Percentiles rank a stretch among this genome's conserved stretches.
Conservation (phyloP, 2,113 vertebrate genomes). For the Sterrhoptilus dennistouni region DNA sequence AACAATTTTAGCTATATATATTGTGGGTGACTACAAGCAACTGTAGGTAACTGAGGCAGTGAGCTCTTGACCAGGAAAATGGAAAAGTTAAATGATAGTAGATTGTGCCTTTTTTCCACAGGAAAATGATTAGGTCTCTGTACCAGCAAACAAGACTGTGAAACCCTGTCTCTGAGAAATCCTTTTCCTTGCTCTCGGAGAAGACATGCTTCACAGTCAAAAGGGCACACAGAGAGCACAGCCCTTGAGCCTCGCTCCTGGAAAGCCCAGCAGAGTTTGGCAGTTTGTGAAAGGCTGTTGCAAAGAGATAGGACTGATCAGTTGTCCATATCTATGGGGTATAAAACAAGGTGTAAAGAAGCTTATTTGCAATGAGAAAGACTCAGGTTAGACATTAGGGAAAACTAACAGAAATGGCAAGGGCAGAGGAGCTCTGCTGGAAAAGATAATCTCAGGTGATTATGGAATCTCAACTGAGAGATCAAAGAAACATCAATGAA, state of each 20-base stretch:
- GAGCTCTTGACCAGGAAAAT: neutral
- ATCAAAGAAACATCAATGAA: conserved; percentile 9
- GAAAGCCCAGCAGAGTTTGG: neutral
- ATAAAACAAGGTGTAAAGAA: neutral
- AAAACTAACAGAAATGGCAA: neutral
- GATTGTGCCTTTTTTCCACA: neutral
- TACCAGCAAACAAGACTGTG: neutral
- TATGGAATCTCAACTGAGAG: neutral
- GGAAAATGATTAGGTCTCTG: neutral
- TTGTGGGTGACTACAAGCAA: neutral
- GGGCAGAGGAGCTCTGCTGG: neutral
- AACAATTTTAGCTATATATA: neutral
- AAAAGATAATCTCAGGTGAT: neutral
- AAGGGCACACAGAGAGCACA: neutral
- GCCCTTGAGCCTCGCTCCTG: neutral
- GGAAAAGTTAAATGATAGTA: neutral
- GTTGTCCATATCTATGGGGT: neutral
- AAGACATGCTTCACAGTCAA: neutral
- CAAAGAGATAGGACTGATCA: neutral
- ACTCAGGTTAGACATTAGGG: neutral
- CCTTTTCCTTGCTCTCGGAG: neutral
- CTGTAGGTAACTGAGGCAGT: neutral
- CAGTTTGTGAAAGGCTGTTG: neutral
- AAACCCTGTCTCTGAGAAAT: neutral
- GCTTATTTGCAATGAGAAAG: neutral